These are phyloP conservation scores for Ailuropoda melanoleuca DNA, from an alignment of 2,113 vertebrate genomes.

Conservation along the genomic window DNA sequence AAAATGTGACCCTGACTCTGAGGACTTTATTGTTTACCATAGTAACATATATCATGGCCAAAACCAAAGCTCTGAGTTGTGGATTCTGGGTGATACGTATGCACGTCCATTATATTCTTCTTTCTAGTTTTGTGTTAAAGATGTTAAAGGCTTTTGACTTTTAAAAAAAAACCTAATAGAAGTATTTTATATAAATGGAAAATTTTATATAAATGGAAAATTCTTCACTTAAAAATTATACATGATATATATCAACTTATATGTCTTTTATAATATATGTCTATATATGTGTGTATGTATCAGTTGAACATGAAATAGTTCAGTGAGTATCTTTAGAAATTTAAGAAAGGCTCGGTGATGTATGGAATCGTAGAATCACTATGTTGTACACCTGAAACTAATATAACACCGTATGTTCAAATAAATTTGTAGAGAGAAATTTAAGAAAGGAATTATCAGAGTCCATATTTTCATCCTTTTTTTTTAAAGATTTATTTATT, in stretches of 20 bases:
- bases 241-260: background rate
- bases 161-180: background rate
- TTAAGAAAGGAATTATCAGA: background rate
- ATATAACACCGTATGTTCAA: background rate
- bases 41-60: too few species aligned
- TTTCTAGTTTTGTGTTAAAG: background rate
- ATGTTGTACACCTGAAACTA: background rate
- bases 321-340: background rate
- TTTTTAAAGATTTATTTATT: too few species aligned
- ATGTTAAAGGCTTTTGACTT: background rate
- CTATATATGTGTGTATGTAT: background rate
- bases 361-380: background rate
- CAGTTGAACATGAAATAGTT: background rate
- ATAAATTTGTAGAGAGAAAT: background rate
- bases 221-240: background rate
- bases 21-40: background rate
- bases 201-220: background rate
- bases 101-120: background rate
- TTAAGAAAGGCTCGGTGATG: background rate
- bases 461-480: background rate
- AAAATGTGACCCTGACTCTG: background rate
- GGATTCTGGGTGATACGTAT: background rate
- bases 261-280: background rate
- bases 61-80: background rate
- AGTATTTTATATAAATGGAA: constrained; percentile 25